Percentiles rank a stretch among this genome's conserved stretches.
Evolutionary conservation across 2,888 invertebrate genomes (phyloP).

Genomic region (Acleris emargana): DNA sequence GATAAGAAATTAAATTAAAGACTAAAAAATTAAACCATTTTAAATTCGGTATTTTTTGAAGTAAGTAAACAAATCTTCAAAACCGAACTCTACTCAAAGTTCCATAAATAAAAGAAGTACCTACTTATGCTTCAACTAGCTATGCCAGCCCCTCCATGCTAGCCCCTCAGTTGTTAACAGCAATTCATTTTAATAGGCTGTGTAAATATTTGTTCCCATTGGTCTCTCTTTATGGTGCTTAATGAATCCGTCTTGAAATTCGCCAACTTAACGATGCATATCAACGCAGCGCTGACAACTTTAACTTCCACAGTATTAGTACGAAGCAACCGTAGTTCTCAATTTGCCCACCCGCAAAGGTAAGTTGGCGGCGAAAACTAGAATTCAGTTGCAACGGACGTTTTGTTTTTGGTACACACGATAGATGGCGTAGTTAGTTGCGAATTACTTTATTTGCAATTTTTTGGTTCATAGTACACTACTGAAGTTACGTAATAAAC

Average conservation of each 20-base stretch:
- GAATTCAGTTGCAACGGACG: slow-evolving; percentile 6
- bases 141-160: slow-evolving; percentile 28
- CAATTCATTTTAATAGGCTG: slow-evolving; percentile 60
- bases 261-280: slow-evolving; percentile 3
- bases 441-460: neutral
- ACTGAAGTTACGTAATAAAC: no score
- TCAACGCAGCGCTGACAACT: neutral
- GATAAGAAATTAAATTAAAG: no score
- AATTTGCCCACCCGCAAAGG: neutral
- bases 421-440: neutral
- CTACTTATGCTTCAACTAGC: no score
- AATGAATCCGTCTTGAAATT: slow-evolving; percentile 40
- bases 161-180: slow-evolving; percentile 34
- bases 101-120: no score
- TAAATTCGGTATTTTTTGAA: no score
- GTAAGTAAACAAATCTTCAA: no score
- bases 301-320: neutral
- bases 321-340: neutral
- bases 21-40: no score
- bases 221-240: slow-evolving; percentile 30
- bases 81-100: no score
- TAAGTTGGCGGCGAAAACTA: neutral
- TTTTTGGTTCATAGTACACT: neutral
- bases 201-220: slow-evolving; percentile 52
- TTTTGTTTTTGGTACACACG: neutral